Evolutionary conservation across 2,888 invertebrate genomes (phyloP), one percentile per base, ranked within the genome.

Genomic region (Tetragonisca angustula): DNA sequence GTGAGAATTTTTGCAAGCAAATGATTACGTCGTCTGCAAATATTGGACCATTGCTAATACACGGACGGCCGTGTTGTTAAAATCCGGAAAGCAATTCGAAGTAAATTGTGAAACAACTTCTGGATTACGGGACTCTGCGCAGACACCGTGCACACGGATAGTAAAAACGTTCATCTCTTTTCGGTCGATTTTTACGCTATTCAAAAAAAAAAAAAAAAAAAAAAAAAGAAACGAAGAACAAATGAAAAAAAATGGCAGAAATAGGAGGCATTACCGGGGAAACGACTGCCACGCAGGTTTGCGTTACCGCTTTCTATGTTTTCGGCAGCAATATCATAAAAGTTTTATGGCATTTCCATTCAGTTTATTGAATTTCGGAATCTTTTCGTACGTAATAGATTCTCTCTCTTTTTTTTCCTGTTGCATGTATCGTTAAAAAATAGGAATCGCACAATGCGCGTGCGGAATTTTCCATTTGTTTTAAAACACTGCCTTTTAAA

Each of bases 1-100:
- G 59, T 5, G 80, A 50, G 81, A 83, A 87, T 85, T 83, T 70
- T 87, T 78, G 64, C 82, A 50, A n/a, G 15, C 74, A 54, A 19
- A 24, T 76, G 71, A 69, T 81, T 77, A 81, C 77, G n/a, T 11
- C 54, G 61, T 74, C 32, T 0, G 78, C 76, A 86, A 85, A 83
- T 70, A 85, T 49, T 54, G 69, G 71, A 52, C 11, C 13, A 4
- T 4, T 21, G 76, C 52, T 70, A 32, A 72, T 62, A 65, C 9
- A 11, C 24, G 15, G 71, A 32, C 43, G 76, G 61, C 24, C 62
- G 5, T 15, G 49, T 2, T 27, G 24, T 36, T 56, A 43, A 49
- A 56, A 17, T 27, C n/a, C 9, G 2, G 24, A 19, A 24, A 21
- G n/a, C 50, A 17, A 54, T 77, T 81, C 64, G 68, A 76, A 13